A percentile compares a stretch with the other conserved stretches of the same genome.
Evolutionary conservation across 2,888 invertebrate species (phyloP).

Genomic region (Brenthis daphne): DNA sequence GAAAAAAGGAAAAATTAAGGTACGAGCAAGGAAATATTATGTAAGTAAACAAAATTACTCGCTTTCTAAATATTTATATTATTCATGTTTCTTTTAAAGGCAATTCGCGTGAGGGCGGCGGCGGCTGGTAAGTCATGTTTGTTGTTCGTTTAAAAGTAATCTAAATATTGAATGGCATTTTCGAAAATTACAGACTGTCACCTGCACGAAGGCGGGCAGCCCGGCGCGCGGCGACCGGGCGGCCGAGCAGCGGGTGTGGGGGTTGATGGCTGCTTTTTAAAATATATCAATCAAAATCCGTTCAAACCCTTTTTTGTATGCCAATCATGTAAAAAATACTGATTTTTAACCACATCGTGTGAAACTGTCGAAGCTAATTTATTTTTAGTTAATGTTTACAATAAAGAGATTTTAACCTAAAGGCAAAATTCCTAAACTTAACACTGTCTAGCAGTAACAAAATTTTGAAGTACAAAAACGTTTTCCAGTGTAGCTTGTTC

Average conservation of each 20-base stretch:
- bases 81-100: background rate
- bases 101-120: background rate
- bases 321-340: too few relatives aligned
- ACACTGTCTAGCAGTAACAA: background rate
- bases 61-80: too few relatives aligned
- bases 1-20: too few relatives aligned
- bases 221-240: background rate
- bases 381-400: too few relatives aligned
- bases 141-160: constrained; percentile 24
- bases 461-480: background rate
- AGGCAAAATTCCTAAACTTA: too few relatives aligned
- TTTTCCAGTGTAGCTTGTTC: background rate
- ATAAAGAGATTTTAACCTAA: too few relatives aligned
- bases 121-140: constrained; percentile 12
- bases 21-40: too few relatives aligned
- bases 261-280: background rate
- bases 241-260: background rate
- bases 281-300: background rate
- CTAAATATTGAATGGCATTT: constrained; percentile 30
- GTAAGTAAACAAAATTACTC: too few relatives aligned
- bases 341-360: too few relatives aligned
- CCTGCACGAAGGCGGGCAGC: background rate
- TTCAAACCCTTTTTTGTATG: too few relatives aligned
- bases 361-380: too few relatives aligned
- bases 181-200: constrained; percentile 20